Evolutionary conservation across 2,113 vertebrate species (phyloP).

Genomic region (Proterorhinus semilunaris): DNA sequence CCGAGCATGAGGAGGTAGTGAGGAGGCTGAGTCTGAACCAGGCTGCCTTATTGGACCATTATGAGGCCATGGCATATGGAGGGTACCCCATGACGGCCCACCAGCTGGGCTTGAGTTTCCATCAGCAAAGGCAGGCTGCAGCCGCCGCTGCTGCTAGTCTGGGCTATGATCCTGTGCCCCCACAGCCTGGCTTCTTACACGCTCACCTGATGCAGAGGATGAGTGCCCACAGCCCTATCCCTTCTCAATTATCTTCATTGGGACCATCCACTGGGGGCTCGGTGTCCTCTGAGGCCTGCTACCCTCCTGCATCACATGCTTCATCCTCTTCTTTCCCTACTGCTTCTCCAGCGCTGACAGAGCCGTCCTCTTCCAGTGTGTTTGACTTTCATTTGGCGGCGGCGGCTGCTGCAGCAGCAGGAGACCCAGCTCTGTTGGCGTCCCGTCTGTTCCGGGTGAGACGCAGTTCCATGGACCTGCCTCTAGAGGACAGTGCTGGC

Average conservation of each 20-base stretch:
- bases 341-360: constrained; percentile 85
- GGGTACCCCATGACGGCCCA: constrained; percentile 74
- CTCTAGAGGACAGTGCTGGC: constrained; percentile 80
- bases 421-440: constrained; percentile 77
- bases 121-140: constrained; percentile 78
- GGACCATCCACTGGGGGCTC: constrained; percentile 26
- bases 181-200: constrained; percentile 83
- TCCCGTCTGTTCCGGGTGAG: constrained; percentile 81
- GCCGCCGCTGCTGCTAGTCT: constrained; percentile 82
- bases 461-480: constrained; percentile 86
- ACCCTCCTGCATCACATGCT: constrained; percentile 78
- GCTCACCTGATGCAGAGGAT: constrained; percentile 68
- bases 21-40: constrained; percentile 87
- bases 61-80: constrained; percentile 76
- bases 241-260: constrained; percentile 49
- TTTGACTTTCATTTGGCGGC: constrained; percentile 92
- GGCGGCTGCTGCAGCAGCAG: constrained; percentile 57
- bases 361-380: constrained; percentile 75
- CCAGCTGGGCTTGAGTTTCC: constrained; percentile 71
- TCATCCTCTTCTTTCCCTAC: too few species aligned
- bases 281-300: constrained; percentile 56
- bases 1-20: constrained; percentile 84
- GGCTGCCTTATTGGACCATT: constrained; percentile 80
- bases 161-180: constrained; percentile 78
- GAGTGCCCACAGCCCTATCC: constrained; percentile 58